Evolutionary conservation across 2,113 vertebrate species (phyloP).

Genomic region (Alces alces): DNA sequence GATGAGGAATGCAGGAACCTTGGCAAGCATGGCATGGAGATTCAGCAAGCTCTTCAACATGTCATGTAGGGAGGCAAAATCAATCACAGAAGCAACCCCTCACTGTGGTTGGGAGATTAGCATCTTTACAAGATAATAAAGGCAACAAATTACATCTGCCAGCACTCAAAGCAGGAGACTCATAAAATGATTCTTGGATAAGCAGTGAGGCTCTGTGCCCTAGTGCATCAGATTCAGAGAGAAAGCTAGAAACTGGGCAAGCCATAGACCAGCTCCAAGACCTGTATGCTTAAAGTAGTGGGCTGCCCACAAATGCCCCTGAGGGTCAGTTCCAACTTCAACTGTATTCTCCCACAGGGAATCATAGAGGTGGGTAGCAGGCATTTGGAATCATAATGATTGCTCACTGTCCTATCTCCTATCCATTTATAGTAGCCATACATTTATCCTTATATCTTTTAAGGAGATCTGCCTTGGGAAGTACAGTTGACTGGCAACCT

Average conservation of each 20-base stretch:
- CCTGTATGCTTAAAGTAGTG: not conserved
- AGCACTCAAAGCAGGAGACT: constrained; percentile 1
- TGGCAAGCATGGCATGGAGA: not conserved
- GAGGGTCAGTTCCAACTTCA: not conserved
- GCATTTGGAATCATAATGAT: not conserved
- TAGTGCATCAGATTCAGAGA: not conserved
- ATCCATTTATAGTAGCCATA: not conserved
- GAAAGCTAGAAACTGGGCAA: not conserved
- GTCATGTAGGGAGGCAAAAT: not conserved
- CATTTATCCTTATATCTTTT: not conserved
- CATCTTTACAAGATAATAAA: constrained; percentile 57
- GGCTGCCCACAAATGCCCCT: not conserved
- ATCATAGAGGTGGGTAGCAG: not conserved
- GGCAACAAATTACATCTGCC: constrained; percentile 56
- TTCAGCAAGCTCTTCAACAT: not conserved
- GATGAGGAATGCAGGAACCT: not conserved
- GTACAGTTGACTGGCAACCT: not conserved
- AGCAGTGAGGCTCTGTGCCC: not conserved
- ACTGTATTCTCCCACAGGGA: not conserved
- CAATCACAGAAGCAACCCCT: constrained; percentile 22
- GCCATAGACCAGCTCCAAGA: not conserved
- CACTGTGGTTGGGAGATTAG: constrained; percentile 57
- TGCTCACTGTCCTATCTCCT: not conserved
- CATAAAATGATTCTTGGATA: constrained; percentile 3
- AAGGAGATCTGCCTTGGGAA: not conserved